Percentiles rank a stretch among this genome's conserved stretches.
These are phyloP conservation scores for Cinclus mexicanus DNA, from an alignment of 2,113 vertebrate genomes.

Conservation along the genomic window DNA sequence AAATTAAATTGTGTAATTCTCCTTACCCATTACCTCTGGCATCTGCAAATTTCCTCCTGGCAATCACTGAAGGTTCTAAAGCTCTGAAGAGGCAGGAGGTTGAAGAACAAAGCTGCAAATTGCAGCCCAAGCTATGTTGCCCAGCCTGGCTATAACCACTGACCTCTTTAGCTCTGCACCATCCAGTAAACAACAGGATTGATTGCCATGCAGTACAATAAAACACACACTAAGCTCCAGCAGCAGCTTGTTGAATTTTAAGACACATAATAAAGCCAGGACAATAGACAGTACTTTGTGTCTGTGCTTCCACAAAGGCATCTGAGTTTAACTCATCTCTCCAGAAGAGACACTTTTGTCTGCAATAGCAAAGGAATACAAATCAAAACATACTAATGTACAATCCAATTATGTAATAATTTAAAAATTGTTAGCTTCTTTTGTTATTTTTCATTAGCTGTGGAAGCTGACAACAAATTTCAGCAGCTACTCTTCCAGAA, in stretches of 20 bases:
- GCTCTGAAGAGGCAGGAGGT: neutral
- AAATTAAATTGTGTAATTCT: constrained; percentile 14
- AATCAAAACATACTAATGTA: neutral
- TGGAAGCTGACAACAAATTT: neutral
- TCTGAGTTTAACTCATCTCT: neutral
- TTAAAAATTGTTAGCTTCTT: neutral
- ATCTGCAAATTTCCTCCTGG: neutral
- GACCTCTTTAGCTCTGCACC: neutral
- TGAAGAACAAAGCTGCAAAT: constrained; percentile 10
- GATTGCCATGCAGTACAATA: neutral
- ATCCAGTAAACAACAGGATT: neutral
- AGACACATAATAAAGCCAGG: neutral
- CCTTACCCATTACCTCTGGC: constrained; percentile 17
- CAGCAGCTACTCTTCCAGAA: neutral
- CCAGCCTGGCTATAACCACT: neutral
- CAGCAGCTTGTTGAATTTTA: constrained; percentile 1
- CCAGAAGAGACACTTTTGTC: neutral
- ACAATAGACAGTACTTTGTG: neutral
- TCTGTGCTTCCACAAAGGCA: neutral
- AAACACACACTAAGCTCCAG: neutral
- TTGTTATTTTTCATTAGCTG: neutral
- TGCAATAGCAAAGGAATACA: neutral
- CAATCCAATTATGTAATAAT: neutral
- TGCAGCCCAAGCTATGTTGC: neutral
- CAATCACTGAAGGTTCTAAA: neutral